These are phyloP conservation scores for Hirtodrosophila histrioides DNA, from an alignment of 2,888 invertebrate species.

Conservation along the genomic window DNA sequence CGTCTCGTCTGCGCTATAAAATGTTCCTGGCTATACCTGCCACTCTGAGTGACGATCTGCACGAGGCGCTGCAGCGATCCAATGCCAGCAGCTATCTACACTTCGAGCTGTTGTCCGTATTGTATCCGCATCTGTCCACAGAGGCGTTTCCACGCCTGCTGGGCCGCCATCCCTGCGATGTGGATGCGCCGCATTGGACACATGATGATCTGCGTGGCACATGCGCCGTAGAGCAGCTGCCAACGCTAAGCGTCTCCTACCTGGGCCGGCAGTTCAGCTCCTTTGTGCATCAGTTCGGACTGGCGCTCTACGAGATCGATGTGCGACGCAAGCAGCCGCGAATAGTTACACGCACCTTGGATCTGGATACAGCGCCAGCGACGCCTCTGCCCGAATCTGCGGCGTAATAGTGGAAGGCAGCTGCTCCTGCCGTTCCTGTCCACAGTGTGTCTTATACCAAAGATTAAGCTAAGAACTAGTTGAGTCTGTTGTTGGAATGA, in stretches of 20 bases:
- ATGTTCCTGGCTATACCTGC: conserved; percentile 90
- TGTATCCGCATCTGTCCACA: conserved; percentile 91
- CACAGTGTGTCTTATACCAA: conserved; percentile 69
- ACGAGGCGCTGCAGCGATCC: conserved; percentile 59
- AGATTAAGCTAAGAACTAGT: conserved; percentile 56
- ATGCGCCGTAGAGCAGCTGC: conserved; percentile 71
- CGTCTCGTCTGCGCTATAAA: conserved; percentile 86
- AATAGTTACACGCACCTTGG: conserved; percentile 18
- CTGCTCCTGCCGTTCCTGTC: conserved; percentile 19
- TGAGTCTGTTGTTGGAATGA: conserved; percentile 16
- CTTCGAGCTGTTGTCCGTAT: conserved; percentile 86
- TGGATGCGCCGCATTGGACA: conserved; percentile 79
- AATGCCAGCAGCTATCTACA: conserved; percentile 83
- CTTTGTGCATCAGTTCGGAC: conserved; percentile 85
- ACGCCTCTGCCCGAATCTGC: conserved; percentile 41
- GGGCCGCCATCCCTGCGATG: conserved; percentile 82
- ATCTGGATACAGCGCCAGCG: conserved; percentile 21
- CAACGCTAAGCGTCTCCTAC: conserved; percentile 70
- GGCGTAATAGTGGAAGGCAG: conserved; percentile 32
- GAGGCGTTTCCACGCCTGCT: conserved; percentile 89
- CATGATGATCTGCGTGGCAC: conserved; percentile 79
- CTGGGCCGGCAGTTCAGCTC: conserved; percentile 82
- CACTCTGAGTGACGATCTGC: conserved; percentile 87
- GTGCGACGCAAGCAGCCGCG: conserved; percentile 59
- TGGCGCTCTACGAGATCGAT: conserved; percentile 85